Base-by-base conservation (phyloP, 2,888 invertebrate species). In the Scaptodrosophila latifasciaeformis region DNA sequence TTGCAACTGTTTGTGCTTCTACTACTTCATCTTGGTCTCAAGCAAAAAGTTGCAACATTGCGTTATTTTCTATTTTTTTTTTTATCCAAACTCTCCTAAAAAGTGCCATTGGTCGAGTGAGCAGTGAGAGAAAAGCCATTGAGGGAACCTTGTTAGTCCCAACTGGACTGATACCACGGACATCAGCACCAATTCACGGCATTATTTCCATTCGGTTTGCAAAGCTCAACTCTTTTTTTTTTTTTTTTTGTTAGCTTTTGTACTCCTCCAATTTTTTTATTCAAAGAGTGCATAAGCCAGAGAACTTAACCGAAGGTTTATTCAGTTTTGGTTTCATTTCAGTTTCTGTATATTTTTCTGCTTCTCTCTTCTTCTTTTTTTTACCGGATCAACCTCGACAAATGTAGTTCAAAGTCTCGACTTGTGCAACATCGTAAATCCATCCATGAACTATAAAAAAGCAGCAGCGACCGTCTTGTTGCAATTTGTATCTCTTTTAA, bases 381-480 rank as follows among this genome's bases (percentile, higher is more conserved):
- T 53, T 43, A 48, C 31, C 44, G 58, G 49, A 39, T 55, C 51
- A 60, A 54, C 61, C 60, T 62, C 55, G 59, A 58, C 64, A 80
- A 74, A 76, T 80, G 70, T 80, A 80, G 75, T 71, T 67, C 71
- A 69, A 80, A 80, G 75, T 76, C 76, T 24, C 24, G 24, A 3
- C 24, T 24, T 24, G 65, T 60, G 59, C 64, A 57, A 76, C 67
- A 65, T 65, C 69, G 71, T 75, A 76, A 77, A 79, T 77, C 77
- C 80, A 76, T 69, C 78, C 77, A 66, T 79, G 66, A 76, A 81
- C 77, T 76, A 79, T 81, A 79, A 78, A 75, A 67, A n/a, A n/a
- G n/a, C n/a, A n/a, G n/a, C n/a, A n/a, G n/a, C n/a, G n/a, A 71
- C 71, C 72, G 58, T 67, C 72, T 76, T 79, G 66, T 70, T 77